Conservation (phyloP, 2,888 invertebrate genomes). For the Belgica antarctica region DNA sequence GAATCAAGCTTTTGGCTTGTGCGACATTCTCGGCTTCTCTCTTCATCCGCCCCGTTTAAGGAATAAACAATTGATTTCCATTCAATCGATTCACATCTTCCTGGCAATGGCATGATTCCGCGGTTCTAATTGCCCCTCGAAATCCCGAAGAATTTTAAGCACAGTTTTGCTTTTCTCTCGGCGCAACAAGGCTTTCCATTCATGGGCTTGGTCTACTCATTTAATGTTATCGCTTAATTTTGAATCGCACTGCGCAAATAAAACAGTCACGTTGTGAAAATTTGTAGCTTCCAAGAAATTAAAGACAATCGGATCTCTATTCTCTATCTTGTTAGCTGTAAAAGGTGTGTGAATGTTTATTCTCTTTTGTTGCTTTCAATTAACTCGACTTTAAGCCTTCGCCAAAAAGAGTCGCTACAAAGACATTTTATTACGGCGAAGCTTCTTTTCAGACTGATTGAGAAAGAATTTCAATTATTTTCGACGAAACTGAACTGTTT, state of each 20-base stretch:
- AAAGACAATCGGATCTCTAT: not conserved
- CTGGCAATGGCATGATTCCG: constrained; percentile 7
- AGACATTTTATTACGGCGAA: no score
- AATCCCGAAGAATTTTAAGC: not conserved
- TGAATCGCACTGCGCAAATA: not conserved
- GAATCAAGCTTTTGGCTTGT: not conserved
- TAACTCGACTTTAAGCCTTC: no score
- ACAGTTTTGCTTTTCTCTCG: not conserved
- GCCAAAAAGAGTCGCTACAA: no score
- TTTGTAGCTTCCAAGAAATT: not conserved
- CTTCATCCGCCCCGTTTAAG: not conserved
- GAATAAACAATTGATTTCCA: constrained; percentile 10
- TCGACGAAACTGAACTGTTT: no score
- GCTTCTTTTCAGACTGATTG: no score
- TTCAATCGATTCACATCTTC: not conserved
- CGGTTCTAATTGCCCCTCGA: not conserved
- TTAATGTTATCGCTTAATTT: constrained; percentile 2
- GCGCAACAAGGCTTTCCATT: constrained; percentile 1
- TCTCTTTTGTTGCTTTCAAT: no score
- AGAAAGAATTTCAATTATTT: no score
- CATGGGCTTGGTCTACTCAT: not conserved
- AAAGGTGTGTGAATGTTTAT: not conserved
- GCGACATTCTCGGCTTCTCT: not conserved
- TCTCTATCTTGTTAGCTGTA: not conserved
- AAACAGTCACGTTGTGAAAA: not conserved